Evolutionary conservation across 1,140 invertebrate genomes (phyloP), one percentile per base, ranked within the genome.

Genomic region (Bombus soroeensis): DNA sequence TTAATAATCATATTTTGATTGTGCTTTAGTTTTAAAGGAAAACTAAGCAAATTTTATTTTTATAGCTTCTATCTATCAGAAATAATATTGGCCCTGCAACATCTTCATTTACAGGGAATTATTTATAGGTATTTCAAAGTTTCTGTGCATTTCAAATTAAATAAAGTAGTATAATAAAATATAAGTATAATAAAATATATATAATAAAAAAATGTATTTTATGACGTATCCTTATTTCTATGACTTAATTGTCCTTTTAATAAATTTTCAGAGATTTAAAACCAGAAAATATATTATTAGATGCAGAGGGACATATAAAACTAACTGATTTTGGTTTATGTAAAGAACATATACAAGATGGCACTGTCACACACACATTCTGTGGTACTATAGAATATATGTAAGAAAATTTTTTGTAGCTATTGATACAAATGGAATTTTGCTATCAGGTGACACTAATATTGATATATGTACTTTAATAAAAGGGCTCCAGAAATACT

Each of bases 341-440:
- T 95, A 99, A 99, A 95, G 99, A 99, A 95, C 98, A 99, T 92
- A 98, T 99, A 93, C 97, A 98, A 94, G 98, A 99, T 93, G 98
- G 98, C 81, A 97, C 97, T 92, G 97, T 99, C 47, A 99, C 99
- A 81, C 98, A 99, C 94, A 99, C 99, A 81, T 99, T 99, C 96
- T 99, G 99, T 96, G 99, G 99, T 78, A 99, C 99, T 80, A 99
- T 99, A 94, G 99, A 99, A 96, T 99, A 99, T 94, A 99, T 99
- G 98, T 98, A 96, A 97, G 97, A 25, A 70, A 62, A 79, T 68
- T 77, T 77, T 74, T 70, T 64, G 2, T 34, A 41, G 81, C 28
- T 81, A 28, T 3, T 64, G 47, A 47, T 70, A 18, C 3, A 66
- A 83, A 71, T 32, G 37, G 0, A 64, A 22, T 41, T 66, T 43